Evolutionary conservation across 2,888 invertebrate species (phyloP).

Genomic region (Pachliopta kotzebuea): DNA sequence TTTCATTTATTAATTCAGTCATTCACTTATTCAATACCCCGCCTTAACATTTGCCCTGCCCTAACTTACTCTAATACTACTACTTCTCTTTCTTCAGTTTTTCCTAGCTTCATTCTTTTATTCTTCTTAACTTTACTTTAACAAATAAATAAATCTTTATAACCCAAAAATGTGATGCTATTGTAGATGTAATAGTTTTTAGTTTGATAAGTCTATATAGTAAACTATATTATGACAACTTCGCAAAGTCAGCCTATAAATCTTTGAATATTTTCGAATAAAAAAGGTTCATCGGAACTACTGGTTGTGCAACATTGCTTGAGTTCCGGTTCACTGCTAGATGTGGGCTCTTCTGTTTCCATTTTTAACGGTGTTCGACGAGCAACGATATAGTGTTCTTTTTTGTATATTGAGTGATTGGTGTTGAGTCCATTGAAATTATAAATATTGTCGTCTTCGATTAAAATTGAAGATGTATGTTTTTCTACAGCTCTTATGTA

Average conservation of each 20-base stretch:
- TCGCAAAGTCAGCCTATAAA: conserved; percentile 47
- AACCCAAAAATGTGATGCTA: too few relatives aligned
- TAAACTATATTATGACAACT: conserved; percentile 51
- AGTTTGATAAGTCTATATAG: too few relatives aligned
- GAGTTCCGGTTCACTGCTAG: conserved; percentile 27
- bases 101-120: too few relatives aligned
- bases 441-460: conserved; percentile 52
- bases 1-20: too few relatives aligned
- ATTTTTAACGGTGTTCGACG: conserved; percentile 37
- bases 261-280: conserved; percentile 50
- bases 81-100: too few relatives aligned
- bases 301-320: conserved; percentile 33
- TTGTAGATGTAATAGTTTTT: too few relatives aligned
- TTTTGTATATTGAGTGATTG: conserved; percentile 42
- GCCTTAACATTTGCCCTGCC: too few relatives aligned
- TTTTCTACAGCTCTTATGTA: conserved; percentile 58
- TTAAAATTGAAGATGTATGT: conserved; percentile 45
- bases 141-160: too few relatives aligned
- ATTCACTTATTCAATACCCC: too few relatives aligned
- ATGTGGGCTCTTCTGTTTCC: conserved; percentile 19
- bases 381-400: conserved; percentile 59
- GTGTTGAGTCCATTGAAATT: conserved; percentile 44
- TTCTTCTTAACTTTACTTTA: too few relatives aligned
- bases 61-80: too few relatives aligned
- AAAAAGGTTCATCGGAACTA: conserved; percentile 53